Evolutionary conservation across 2,113 vertebrate species (phyloP), one percentile per base, ranked within the genome.

Genomic region (Athene cunicularia): DNA sequence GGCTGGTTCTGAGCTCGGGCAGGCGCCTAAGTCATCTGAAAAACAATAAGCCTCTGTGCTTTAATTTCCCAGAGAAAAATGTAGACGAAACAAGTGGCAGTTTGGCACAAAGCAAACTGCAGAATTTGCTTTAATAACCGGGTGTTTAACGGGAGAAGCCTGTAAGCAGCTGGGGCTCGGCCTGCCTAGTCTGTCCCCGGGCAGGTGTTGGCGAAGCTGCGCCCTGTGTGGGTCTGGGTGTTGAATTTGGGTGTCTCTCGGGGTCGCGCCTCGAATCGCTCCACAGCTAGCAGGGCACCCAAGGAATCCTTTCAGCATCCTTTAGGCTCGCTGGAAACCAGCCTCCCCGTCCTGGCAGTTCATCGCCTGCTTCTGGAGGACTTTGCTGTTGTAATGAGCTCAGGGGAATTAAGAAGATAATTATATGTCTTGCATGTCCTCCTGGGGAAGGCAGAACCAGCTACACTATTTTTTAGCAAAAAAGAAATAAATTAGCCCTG

Each of bases 1-100:
- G 94, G 94, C 85, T 59, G 86, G 49, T 39, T 86, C 94, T 68
- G 96, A 56, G 88, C 93, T 49, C 0, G 35, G 94, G 83, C 91
- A 93, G 97, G 93, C 43, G 13, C 83, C 88, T 49, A 67, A 96
- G 64, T 68, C 62, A 27, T 75, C 35, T 30, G 28, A 37, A 49
- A 86, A 95, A 94, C 91, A 97, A 85, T 84, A 68, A 94, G 47
- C 35, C 58, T 92, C 95, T 85, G 62, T 91, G 76, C 56, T 96
- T 80, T 91, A 32, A 70, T 95, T 94, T 92, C 93, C 66, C 86
- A 68, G 80, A 77, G 70, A 79, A 81, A 94, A 84, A 91, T 8
- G 49, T 52, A 82, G 93, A 80, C 88, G 55, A 95, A 97, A 91
- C 83, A 93, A 93, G 93, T 79, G 88, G 91, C 86, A 71, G 5